phyloP scores from a whole-genome alignment of 2,888 invertebrate species.

The Elmis aenea region DNA sequence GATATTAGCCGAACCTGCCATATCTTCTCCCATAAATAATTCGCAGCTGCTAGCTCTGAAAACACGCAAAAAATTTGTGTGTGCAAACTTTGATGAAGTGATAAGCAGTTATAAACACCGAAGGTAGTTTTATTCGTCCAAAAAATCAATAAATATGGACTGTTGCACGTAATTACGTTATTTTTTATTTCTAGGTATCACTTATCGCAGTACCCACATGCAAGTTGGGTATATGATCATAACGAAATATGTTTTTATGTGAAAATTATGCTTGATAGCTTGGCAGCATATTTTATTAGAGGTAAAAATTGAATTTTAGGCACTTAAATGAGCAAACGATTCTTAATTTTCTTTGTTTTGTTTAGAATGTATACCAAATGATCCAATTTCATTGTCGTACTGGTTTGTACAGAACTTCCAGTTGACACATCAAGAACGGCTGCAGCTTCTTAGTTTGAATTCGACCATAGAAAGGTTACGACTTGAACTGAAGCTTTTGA shows the following conservation, averaged over 20 bases:
- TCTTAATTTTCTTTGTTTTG: constrained; percentile 10
- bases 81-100: constrained; percentile 31
- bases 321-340: too few relatives aligned
- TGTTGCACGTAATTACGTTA: too few relatives aligned
- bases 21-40: constrained; percentile 53
- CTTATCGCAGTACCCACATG: constrained; percentile 37
- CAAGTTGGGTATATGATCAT: constrained; percentile 41
- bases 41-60: constrained; percentile 48
- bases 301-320: constrained; percentile 30
- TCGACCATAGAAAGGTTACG: constrained; percentile 63
- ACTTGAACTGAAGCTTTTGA: constrained; percentile 51
- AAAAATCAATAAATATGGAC: neutral
- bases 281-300: constrained; percentile 33
- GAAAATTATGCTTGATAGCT: constrained; percentile 32
- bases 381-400: constrained; percentile 67
- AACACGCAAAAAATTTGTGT: constrained; percentile 41
- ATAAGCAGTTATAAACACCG: constrained; percentile 37
- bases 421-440: constrained; percentile 58
- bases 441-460: constrained; percentile 60
- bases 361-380: constrained; percentile 56
- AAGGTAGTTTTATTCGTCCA: constrained; percentile 28
- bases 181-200: constrained; percentile 40
- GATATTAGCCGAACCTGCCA: constrained; percentile 62
- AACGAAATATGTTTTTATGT: constrained; percentile 40
- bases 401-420: constrained; percentile 78